Base-by-base conservation (phyloP, 2,113 vertebrate species). In the Ursus arctos region DNA sequence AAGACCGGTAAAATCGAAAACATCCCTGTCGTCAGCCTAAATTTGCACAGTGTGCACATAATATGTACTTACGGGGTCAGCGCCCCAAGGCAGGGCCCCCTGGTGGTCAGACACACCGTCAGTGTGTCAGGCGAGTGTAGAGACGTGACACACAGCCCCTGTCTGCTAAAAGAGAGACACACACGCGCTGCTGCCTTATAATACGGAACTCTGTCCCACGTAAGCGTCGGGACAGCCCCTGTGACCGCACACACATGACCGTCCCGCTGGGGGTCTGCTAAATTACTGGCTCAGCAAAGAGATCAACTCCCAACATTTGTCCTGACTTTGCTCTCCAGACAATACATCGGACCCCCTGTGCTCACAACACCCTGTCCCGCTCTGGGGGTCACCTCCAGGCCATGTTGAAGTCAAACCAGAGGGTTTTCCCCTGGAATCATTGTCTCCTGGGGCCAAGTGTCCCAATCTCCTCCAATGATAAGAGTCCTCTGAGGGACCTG, bases 1-100 rank as follows among this genome's bases (percentile, higher is more conserved):
- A 88, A 86, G 79, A 31, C 71, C 40, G 67, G 47, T 79, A 21
- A 65, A 47, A 61, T n/a, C 21, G 51, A 74, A 93, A 61, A 43
- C 53, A 12, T 69, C 10, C 69, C 43, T 16, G 0, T 53, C 28
- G 2, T 36, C 55, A 57, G 57, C 84, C 47, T 53, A 9, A 36
- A 26, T 80, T 13, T 86, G 61, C 36, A 33, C 14, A 7, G 1
- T 2, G 7, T 0, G 3, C 59, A 22, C 28, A 13, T 9, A 2
- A 11, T 16, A 7, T 2, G n/a, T 43, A 1, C 49, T 67, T 22
- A 16, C 15, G 18, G 28, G 12, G 22, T 18, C 4, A 7, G 53
- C 33, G 28, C 76, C 82, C 65, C 0, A 22, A 18, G 88, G 69
- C 71, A 36, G 88, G 43, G 96, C 97, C 98, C 97, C 81, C 97